Conservation (phyloP, 2,888 invertebrate genomes). For the Coenonympha glycerion region DNA sequence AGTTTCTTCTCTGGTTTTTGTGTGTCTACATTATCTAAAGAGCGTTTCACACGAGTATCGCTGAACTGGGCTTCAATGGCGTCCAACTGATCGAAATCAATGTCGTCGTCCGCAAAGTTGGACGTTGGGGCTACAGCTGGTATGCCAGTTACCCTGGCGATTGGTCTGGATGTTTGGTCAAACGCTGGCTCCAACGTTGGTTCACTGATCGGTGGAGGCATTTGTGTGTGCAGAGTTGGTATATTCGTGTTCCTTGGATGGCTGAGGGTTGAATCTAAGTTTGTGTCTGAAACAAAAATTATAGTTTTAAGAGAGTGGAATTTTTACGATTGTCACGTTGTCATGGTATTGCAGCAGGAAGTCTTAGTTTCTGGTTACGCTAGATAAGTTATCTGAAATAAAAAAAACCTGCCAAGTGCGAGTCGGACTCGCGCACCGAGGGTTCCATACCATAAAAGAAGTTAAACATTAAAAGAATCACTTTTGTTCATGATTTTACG, state of each 20-base stretch:
- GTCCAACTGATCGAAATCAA: conserved; percentile 55
- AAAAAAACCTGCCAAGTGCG: too few species aligned
- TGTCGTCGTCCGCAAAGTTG: conserved; percentile 53
- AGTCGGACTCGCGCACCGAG: too few species aligned
- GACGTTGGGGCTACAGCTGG: conserved; percentile 44
- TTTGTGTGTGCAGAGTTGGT: conserved; percentile 41
- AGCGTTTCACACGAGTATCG: conserved; percentile 42
- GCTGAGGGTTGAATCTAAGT: conserved; percentile 36
- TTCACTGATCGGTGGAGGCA: conserved; percentile 32
- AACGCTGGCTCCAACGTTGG: conserved; percentile 28
- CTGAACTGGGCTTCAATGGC: conserved; percentile 52
- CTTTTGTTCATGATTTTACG: too few species aligned
- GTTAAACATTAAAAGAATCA: too few species aligned
- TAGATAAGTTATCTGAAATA: too few species aligned
- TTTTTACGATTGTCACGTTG: neutral
- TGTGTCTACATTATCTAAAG: conserved; percentile 29
- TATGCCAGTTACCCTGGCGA: conserved; percentile 41
- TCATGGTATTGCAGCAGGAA: too few species aligned
- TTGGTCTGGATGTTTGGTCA: conserved; percentile 34
- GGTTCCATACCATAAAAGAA: too few species aligned
- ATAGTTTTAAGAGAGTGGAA: neutral
- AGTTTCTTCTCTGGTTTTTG: conserved; percentile 50
- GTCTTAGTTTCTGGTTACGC: too few species aligned
- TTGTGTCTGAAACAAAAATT: conserved; percentile 36
- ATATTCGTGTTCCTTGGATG: conserved; percentile 42